Evolutionary conservation across 2,113 vertebrate species (phyloP).

Genomic region (Agapornis roseicollis): DNA sequence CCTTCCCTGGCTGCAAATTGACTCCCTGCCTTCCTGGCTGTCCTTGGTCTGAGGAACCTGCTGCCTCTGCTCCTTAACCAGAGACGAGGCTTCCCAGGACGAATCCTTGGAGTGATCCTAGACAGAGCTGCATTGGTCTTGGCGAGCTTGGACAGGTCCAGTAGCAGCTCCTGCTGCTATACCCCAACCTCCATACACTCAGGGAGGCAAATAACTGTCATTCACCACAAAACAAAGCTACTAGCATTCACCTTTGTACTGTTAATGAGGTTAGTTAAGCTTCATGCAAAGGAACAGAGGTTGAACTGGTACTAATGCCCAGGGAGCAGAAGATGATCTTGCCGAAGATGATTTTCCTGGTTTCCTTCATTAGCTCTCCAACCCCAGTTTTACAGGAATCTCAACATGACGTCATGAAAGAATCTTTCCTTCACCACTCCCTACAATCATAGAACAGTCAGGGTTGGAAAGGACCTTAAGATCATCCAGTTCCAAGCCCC

Average conservation of each 20-base stretch:
- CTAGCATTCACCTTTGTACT: conserved; percentile 35
- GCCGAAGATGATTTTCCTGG: not conserved
- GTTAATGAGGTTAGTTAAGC: conserved; percentile 60
- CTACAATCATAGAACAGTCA: not conserved
- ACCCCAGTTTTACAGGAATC: not conserved
- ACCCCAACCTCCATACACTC: not conserved
- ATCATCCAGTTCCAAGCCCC: too few species aligned
- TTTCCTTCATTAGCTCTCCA: conserved; percentile 4
- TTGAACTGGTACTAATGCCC: conserved; percentile 1
- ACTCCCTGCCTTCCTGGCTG: not conserved
- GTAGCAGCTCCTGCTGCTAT: not conserved
- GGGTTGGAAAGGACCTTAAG: too few species aligned
- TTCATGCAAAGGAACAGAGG: conserved; percentile 7
- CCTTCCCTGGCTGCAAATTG: not conserved
- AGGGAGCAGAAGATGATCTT: conserved; percentile 32
- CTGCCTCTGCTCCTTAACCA: rapidly evolving
- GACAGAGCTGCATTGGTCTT: not conserved
- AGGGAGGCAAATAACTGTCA: not conserved
- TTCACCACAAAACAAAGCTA: conserved; percentile 18
- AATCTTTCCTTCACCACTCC: not conserved
- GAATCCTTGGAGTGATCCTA: not conserved
- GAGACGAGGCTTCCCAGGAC: not conserved
- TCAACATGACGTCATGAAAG: not conserved
- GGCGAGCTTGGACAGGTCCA: not conserved
- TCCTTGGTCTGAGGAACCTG: not conserved